Evolutionary conservation across 1,140 invertebrate genomes (phyloP).

Genomic region (Papilio glaucus): DNA sequence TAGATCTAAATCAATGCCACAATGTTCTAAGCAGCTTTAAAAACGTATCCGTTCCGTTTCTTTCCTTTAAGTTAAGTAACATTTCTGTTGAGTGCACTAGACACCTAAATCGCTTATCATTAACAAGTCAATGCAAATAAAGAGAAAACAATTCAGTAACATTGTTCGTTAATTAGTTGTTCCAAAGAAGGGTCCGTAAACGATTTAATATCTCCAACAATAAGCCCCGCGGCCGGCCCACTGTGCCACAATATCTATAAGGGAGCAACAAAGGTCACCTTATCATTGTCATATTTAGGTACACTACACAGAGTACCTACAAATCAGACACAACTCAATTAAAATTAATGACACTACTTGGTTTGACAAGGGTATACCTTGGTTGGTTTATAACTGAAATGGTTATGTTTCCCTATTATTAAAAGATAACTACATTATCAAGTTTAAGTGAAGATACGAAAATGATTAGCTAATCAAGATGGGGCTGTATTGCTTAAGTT

Average conservation of each 20-base stretch:
- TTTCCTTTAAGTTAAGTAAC: too few species aligned
- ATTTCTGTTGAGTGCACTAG: too few species aligned
- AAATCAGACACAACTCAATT: background rate
- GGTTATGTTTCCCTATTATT: too few species aligned
- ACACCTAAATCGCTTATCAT: too few species aligned
- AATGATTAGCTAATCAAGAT: too few species aligned
- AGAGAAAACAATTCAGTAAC: background rate
- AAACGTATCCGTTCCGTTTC: too few species aligned
- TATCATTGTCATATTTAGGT: constrained; percentile 16
- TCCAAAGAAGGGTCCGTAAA: constrained; percentile 15
- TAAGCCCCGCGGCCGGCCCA: background rate
- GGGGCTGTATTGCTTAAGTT: too few species aligned
- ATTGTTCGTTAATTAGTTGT: constrained; percentile 5
- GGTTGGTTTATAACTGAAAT: background rate
- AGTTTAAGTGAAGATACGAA: too few species aligned
- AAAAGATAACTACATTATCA: too few species aligned
- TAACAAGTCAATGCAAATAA: constrained; percentile 7
- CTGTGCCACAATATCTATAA: background rate
- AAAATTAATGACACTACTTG: background rate
- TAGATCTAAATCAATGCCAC: too few species aligned
- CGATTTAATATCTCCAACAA: background rate
- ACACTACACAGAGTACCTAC: background rate
- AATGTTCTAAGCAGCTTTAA: too few species aligned
- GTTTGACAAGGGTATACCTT: background rate
- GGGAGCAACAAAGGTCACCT: constrained; percentile 20